Conservation (phyloP, 1,140 invertebrate genomes). For the Tetraneura akinire region DNA sequence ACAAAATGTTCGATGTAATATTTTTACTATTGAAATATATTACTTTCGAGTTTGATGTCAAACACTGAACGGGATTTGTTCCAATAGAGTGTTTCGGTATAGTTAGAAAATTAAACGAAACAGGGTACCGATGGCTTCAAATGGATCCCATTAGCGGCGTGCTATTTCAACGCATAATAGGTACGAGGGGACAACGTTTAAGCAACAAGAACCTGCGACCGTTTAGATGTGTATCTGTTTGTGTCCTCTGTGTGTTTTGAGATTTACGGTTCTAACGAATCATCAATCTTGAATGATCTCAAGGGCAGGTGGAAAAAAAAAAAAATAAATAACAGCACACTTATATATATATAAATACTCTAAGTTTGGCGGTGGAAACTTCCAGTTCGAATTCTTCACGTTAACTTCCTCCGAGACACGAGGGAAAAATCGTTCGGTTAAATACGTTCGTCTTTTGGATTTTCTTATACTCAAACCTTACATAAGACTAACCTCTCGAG, state of each 20-base stretch:
- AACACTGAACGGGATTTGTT: background rate
- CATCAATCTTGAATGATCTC: slow-evolving; percentile 33
- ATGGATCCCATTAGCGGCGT: background rate
- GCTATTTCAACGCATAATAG: background rate
- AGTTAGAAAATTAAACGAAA: too few species aligned
- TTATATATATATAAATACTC: too few species aligned
- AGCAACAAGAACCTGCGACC: background rate
- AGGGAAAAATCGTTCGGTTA: slow-evolving; percentile 4
- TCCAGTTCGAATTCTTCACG: background rate
- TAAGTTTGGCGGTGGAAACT: background rate
- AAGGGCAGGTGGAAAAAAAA: background rate
- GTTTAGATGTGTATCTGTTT: slow-evolving; percentile 31
- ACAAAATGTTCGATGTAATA: too few species aligned
- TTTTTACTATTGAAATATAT: too few species aligned
- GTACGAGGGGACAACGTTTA: background rate
- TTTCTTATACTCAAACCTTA: too few species aligned
- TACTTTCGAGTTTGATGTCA: too few species aligned
- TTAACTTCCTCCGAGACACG: slow-evolving; percentile 1
- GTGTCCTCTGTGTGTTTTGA: background rate
- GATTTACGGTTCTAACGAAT: slow-evolving; percentile 27
- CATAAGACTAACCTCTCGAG: too few species aligned
- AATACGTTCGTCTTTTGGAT: background rate
- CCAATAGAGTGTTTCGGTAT: background rate
- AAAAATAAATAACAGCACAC: too few species aligned
- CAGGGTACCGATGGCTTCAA: background rate